A percentile compares a stretch with the other conserved stretches of the same genome.
These are phyloP conservation scores for Stenichneumon culpator DNA, from an alignment of 2,888 invertebrate species.

Conservation along the genomic window DNA sequence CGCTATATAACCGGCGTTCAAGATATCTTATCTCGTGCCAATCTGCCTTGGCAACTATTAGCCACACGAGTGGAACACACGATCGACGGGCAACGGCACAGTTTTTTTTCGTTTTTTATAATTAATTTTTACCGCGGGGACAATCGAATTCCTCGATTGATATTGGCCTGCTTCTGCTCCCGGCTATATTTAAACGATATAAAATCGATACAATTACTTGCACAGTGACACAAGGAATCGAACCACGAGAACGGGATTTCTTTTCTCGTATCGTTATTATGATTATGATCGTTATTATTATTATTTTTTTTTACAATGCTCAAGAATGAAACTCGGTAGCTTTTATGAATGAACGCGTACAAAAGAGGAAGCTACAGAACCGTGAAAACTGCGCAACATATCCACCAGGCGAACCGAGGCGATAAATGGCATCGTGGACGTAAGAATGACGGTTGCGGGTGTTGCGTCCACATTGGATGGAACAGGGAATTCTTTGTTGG, in stretches of 20 bases:
- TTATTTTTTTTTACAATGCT: not conserved
- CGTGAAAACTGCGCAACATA: constrained; percentile 48
- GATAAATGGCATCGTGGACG: constrained; percentile 67
- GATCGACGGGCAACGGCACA: constrained; percentile 43
- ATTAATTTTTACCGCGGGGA: constrained; percentile 16
- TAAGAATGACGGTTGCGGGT: constrained; percentile 57
- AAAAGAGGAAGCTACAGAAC: constrained; percentile 39
- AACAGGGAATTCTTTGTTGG: constrained; percentile 73
- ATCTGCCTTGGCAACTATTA: constrained; percentile 68
- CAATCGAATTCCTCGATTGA: constrained; percentile 43
- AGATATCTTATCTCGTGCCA: constrained; percentile 67
- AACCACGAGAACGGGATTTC: not conserved
- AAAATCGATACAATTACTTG: not conserved
- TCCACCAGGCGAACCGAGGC: constrained; percentile 42
- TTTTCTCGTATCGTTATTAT: not conserved
- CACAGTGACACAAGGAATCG: not conserved
- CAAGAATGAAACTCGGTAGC: constrained; percentile 12
- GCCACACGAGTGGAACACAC: constrained; percentile 62
- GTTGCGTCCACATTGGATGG: constrained; percentile 39
- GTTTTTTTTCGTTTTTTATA: constrained; percentile 28
- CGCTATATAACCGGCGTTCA: constrained; percentile 47
- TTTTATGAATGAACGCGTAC: not conserved
- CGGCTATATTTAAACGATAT: constrained; percentile 18
- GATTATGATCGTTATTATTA: not conserved
- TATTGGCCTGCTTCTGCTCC: constrained; percentile 14